phyloP scores from a whole-genome alignment of 2,888 invertebrate species.

The Selenia dentaria region DNA sequence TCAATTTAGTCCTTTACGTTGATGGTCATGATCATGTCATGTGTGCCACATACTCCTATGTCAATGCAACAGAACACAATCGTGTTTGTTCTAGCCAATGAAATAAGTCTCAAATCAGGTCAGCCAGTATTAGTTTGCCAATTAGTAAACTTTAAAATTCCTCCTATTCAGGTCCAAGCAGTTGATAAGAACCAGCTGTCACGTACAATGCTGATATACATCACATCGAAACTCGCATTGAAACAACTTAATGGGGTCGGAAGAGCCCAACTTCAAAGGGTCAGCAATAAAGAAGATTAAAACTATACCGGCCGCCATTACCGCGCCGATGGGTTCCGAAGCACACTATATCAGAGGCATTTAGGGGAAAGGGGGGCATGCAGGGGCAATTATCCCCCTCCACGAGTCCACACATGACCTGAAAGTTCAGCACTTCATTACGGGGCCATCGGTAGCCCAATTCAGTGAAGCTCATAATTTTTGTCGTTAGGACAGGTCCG shows the following conservation, averaged over 20 bases:
- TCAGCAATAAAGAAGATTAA: constrained; percentile 78
- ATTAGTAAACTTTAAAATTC: no score
- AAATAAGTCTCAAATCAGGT: no score
- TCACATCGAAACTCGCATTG: constrained; percentile 29
- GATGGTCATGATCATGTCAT: no score
- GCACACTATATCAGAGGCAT: constrained; percentile 61
- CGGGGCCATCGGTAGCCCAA: constrained; percentile 62
- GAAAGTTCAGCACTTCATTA: constrained; percentile 79
- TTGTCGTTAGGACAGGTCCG: constrained; percentile 36
- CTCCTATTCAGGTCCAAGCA: no score
- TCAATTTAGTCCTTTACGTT: no score
- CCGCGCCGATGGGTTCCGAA: constrained; percentile 53
- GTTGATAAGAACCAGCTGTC: constrained; percentile 14
- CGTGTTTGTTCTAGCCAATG: no score
- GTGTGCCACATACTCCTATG: no score
- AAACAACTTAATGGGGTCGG: constrained; percentile 51
- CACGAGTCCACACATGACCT: constrained; percentile 66
- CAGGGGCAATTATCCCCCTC: constrained; percentile 55
- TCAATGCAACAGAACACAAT: no score
- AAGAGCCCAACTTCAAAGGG: constrained; percentile 60
- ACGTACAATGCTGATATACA: constrained; percentile 20
- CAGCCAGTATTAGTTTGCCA: no score
- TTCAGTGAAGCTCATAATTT: constrained; percentile 63
- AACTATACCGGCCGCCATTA: constrained; percentile 70
- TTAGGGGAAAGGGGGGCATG: constrained; percentile 25